phyloP scores from a whole-genome alignment of 2,113 vertebrate genomes.

The Sinocyclocheilus maitianheensis region DNA sequence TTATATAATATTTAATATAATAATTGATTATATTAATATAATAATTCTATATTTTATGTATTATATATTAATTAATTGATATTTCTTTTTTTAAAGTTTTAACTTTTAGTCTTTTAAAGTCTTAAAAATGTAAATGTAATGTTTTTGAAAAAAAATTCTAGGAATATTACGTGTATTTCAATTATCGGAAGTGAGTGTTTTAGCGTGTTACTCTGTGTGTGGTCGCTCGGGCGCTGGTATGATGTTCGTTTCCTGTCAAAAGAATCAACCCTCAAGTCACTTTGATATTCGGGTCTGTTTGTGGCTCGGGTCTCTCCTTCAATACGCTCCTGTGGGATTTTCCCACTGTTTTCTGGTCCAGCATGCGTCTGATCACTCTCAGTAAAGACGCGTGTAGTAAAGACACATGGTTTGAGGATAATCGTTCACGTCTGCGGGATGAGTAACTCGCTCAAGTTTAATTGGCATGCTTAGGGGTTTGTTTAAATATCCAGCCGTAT shows the following conservation, averaged over 20 bases:
- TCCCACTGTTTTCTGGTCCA: neutral
- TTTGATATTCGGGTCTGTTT: neutral
- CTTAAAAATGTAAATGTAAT: too few species aligned
- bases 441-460: neutral
- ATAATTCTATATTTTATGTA: too few species aligned
- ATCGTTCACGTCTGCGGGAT: too few species aligned
- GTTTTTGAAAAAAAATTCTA: too few species aligned
- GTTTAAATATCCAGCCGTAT: neutral
- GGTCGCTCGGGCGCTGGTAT: constrained; percentile 3
- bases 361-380: neutral
- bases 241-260: neutral
- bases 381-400: neutral
- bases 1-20: too few species aligned
- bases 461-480: neutral
- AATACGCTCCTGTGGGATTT: neutral
- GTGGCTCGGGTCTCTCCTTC: neutral
- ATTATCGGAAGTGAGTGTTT: neutral
- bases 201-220: neutral
- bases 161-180: too few species aligned
- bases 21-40: too few species aligned
- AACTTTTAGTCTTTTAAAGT: too few species aligned
- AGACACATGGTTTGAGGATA: neutral
- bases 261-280: too few species aligned
- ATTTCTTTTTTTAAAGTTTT: too few species aligned
- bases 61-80: too few species aligned